Evolutionary conservation across 2,888 invertebrate genomes (phyloP).

Genomic region (Argyresthia albistria): DNA sequence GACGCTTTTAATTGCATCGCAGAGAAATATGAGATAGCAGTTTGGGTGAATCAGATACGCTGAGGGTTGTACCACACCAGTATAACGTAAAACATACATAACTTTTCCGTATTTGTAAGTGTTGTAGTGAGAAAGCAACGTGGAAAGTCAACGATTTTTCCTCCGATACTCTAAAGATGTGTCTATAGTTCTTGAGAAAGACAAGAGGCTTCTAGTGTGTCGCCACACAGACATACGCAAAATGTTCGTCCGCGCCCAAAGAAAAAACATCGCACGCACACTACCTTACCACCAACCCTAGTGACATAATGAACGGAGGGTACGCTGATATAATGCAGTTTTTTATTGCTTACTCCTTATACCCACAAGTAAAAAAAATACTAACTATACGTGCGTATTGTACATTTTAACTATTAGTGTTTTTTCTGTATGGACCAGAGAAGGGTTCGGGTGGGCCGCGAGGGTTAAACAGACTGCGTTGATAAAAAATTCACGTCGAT

Average conservation of each 20-base stretch:
- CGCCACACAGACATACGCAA: conserved; percentile 2
- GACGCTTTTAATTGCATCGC: conserved; percentile 34
- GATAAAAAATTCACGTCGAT: conserved; percentile 62
- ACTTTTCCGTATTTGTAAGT: background rate
- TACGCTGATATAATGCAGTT: conserved; percentile 69
- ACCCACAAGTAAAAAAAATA: conserved; percentile 65
- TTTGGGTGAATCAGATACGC: conserved; percentile 43
- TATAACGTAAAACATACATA: too few relatives aligned
- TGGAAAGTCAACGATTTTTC: background rate
- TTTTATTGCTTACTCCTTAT: conserved; percentile 68
- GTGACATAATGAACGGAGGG: conserved; percentile 63
- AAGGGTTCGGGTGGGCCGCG: conserved; percentile 54
- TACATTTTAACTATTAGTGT: conserved; percentile 67
- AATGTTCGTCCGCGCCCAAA: conserved; percentile 13
- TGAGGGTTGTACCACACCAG: conserved; percentile 22
- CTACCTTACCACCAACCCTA: conserved; percentile 34
- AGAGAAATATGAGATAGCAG: conserved; percentile 38
- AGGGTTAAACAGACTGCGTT: conserved; percentile 45
- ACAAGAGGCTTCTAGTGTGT: background rate
- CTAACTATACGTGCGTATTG: conserved; percentile 50
- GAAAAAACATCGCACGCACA: conserved; percentile 33
- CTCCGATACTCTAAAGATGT: background rate
- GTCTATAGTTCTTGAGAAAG: background rate
- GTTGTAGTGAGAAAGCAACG: background rate
- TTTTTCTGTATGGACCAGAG: conserved; percentile 48